These are phyloP conservation scores for Drosophila busckii DNA, from an alignment of 1,140 invertebrate species.

Conservation along the genomic window DNA sequence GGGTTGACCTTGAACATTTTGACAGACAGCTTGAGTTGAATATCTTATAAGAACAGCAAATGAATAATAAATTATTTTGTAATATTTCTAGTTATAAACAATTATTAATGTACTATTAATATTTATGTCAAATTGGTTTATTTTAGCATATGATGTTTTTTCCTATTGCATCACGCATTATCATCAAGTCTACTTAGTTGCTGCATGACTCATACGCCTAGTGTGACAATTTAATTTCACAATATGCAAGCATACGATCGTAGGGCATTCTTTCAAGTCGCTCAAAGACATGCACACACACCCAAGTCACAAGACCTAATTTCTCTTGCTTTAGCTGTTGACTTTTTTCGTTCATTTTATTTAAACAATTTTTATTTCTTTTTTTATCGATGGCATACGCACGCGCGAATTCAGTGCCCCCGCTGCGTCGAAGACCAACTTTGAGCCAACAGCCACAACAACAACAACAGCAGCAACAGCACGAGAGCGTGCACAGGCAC, in stretches of 20 bases:
- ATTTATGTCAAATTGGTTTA: too few species aligned
- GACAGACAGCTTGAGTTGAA: too few species aligned
- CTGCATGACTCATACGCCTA: slow-evolving; percentile 31
- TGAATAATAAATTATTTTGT: too few species aligned
- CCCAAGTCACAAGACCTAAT: slow-evolving; percentile 54
- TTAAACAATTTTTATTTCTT: slow-evolving; percentile 68
- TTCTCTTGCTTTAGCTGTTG: slow-evolving; percentile 60
- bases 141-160: too few species aligned
- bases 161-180: too few species aligned
- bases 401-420: slow-evolving; percentile 72
- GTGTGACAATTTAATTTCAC: slow-evolving; percentile 17
- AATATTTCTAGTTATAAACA: too few species aligned
- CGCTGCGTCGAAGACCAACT: slow-evolving; percentile 57
- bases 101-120: too few species aligned
- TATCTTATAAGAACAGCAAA: too few species aligned
- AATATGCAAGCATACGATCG: slow-evolving; percentile 15
- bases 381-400: slow-evolving; percentile 75
- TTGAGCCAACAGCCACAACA: slow-evolving; percentile 42
- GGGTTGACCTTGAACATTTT: too few species aligned
- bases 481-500: slow-evolving; percentile 63
- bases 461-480: slow-evolving; percentile 36
- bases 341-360: slow-evolving; percentile 49
- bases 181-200: slow-evolving; percentile 1
- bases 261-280: slow-evolving; percentile 51
- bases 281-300: slow-evolving; percentile 22